Evolutionary conservation across 2,888 invertebrate genomes (phyloP).

Genomic region (Lasius fuliginosus): DNA sequence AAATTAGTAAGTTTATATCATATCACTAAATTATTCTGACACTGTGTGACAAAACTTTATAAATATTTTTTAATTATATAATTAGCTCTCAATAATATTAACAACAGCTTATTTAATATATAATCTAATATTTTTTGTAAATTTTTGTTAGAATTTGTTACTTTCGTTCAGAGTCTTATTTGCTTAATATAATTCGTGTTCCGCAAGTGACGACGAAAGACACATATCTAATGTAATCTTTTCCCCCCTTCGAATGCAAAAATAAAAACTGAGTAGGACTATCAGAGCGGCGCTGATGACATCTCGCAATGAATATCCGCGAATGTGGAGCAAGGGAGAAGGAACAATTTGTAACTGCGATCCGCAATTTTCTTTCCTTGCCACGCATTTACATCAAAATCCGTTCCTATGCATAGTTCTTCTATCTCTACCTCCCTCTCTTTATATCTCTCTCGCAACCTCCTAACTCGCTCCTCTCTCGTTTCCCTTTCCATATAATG

Average conservation of each 20-base stretch:
- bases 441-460: conserved; percentile 33
- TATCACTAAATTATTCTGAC: neutral
- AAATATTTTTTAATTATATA: neutral
- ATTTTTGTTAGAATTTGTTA: neutral
- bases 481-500: conserved; percentile 23
- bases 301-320: conserved; percentile 27
- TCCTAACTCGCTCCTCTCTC: conserved; percentile 15
- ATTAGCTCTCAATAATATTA: neutral
- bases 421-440: conserved; percentile 24
- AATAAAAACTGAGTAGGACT: conserved; percentile 35
- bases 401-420: conserved; percentile 28
- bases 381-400: conserved; percentile 50
- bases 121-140: neutral
- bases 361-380: conserved; percentile 47
- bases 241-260: neutral
- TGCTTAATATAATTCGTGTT: neutral
- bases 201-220: neutral
- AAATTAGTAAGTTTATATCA: neutral
- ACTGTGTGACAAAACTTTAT: neutral
- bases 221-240: neutral
- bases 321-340: conserved; percentile 10
- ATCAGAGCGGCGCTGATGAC: conserved; percentile 23
- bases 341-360: conserved; percentile 35
- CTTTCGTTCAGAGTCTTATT: neutral
- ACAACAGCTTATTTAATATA: neutral